Evolutionary conservation across 2,113 vertebrate genomes (phyloP), one percentile per base, ranked within the genome.

Genomic region (Melanotaenia duboulayi): DNA sequence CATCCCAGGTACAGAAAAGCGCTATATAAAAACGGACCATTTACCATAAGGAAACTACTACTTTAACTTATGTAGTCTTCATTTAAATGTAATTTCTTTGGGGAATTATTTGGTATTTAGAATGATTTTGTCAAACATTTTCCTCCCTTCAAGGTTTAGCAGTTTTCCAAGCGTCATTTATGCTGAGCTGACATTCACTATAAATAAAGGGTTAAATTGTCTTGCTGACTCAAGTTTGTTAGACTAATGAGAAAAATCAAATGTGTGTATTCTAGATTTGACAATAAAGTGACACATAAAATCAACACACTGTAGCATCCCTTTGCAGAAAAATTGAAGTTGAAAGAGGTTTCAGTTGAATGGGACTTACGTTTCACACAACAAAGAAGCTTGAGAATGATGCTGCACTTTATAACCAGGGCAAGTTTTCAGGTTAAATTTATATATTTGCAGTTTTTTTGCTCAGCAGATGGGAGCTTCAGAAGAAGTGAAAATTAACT

Each of bases 401-500:
- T 12, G 16, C 16, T 25, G 16, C 46, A 20, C 32, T 9, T 0
- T 51, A 37, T 25, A 14, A 44, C 17, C 7, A 32, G 7, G 16
- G 32, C 32, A 65, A 17, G 40, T n/a, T 61, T 35, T 35, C 4
- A 8, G 32, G 32, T 35, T 35, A 35, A 6, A 35, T 35, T 35
- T 66, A 46, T 48, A 48, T 56, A 65, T 64, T 37, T 66, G 22
- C 28, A 71, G 32, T 9, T 25, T 49, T n/a, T 62, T 28, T 1
- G 8, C 25, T 56, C 3, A 25, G 42, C 60, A 78, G 65, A 78
- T 64, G 66, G 58, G 57, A 66, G 32, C 70, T 58, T 23, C 25
- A 71, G 70, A 66, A 76, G 52, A 85, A 81, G 71, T 81, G 71
- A 78, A 56, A 78, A 44, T 1, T 7, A 48, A 64, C 62, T 78